Evolutionary conservation across 37 sponge, comb jelly and placozoan genomes (phyloP).

Genomic region (Geodia barretti): DNA sequence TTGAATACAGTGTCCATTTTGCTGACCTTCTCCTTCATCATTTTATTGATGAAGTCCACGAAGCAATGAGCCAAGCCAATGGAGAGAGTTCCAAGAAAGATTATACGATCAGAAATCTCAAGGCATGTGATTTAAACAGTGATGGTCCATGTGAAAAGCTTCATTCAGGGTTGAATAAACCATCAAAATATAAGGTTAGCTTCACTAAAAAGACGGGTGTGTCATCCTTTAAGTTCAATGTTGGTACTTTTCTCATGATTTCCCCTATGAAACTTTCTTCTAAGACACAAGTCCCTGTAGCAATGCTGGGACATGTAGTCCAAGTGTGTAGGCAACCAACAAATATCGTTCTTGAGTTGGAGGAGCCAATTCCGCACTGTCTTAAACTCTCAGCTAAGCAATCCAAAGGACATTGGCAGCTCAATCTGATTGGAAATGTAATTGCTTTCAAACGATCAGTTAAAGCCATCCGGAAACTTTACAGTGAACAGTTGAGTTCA

Average conservation of each 20-base stretch:
- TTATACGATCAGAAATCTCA: background rate
- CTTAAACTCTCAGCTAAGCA: conserved; percentile 23
- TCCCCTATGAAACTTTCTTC: conserved; percentile 16
- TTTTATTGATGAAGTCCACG: conserved; percentile 30
- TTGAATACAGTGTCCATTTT: conserved; percentile 23
- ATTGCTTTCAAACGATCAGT: conserved; percentile 48
- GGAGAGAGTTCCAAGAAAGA: background rate
- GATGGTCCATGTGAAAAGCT: background rate
- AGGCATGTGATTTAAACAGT: background rate
- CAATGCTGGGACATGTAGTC: conserved; percentile 44
- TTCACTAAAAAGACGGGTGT: conserved; percentile 15
- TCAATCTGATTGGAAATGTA: conserved; percentile 64
- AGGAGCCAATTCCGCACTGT: conserved; percentile 52
- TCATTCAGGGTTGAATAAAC: background rate
- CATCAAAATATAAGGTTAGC: conserved; percentile 3
- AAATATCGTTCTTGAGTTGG: conserved; percentile 36
- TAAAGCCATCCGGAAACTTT: conserved; percentile 26
- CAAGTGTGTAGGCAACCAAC: conserved; percentile 44
- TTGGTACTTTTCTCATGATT: conserved; percentile 48
- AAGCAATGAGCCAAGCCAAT: background rate
- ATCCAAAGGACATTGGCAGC: conserved; percentile 58
- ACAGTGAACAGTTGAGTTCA: background rate
- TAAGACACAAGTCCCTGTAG: conserved; percentile 9
- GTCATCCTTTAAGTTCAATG: conserved; percentile 7
- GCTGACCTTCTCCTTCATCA: conserved; percentile 25